phyloP scores from a whole-genome alignment of 2,888 invertebrate species.

The Himalopsyche anomala region DNA sequence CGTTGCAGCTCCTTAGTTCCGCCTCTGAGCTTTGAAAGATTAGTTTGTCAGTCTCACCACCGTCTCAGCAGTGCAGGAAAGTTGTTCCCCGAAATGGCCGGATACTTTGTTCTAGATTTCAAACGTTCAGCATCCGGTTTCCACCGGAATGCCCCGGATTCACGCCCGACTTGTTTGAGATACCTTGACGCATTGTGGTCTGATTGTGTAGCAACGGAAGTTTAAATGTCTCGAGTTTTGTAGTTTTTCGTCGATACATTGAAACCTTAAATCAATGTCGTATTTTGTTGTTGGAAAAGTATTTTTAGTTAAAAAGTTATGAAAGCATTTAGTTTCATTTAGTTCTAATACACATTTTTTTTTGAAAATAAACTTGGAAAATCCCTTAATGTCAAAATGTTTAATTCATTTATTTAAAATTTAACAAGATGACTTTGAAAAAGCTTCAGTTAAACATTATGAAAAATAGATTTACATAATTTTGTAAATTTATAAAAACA shows the following conservation, averaged over 20 bases:
- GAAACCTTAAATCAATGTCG: neutral
- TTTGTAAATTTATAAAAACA: no score
- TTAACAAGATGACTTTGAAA: no score
- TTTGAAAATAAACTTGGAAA: no score
- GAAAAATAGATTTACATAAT: no score
- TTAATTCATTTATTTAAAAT: no score
- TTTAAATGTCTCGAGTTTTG: neutral
- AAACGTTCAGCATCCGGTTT: constrained; percentile 7
- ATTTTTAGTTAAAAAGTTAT: neutral
- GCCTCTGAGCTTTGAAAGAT: neutral
- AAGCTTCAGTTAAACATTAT: no score
- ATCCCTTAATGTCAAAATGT: no score
- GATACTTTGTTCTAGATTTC: constrained; percentile 34
- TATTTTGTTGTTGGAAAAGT: neutral
- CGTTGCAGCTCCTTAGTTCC: neutral
- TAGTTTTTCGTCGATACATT: constrained; percentile 24
- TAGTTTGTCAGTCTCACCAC: neutral
- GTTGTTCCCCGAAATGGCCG: constrained; percentile 9
- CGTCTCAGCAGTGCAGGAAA: neutral
- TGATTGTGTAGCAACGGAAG: neutral
- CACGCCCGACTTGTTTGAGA: neutral
- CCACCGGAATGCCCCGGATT: constrained; percentile 20
- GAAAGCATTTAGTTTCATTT: no score
- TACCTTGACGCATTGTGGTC: constrained; percentile 4
- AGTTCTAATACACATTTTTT: no score